Percentiles rank a stretch among this genome's conserved stretches.
Evolutionary conservation across 2,113 vertebrate genomes (phyloP).

Genomic region (Bungarus multicinctus): DNA sequence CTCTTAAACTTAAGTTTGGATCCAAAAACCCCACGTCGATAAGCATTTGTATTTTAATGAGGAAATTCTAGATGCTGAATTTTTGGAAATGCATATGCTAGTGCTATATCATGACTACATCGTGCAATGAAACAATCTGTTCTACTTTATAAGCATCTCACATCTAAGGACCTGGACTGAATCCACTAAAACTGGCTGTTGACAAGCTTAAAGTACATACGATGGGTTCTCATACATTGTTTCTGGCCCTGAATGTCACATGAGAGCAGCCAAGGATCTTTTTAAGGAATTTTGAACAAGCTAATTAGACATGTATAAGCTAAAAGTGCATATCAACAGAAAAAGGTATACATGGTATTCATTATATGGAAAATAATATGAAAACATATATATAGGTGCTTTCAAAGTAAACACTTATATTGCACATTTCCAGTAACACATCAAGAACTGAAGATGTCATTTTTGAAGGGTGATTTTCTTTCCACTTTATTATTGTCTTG

Average conservation of each 20-base stretch:
- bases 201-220: neutral
- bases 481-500: slow-evolving; percentile 48
- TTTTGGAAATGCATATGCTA: neutral
- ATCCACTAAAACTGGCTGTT: neutral
- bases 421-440: slow-evolving; percentile 25
- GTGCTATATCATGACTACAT: neutral
- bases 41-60: neutral
- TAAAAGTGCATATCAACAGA: neutral
- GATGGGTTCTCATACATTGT: neutral
- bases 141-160: neutral
- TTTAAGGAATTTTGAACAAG: neutral
- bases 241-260: neutral
- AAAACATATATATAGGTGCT: slow-evolving; percentile 6
- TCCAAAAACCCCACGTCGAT: neutral
- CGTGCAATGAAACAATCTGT: neutral
- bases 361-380: slow-evolving; percentile 7
- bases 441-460: slow-evolving; percentile 36
- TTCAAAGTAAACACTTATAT: slow-evolving; percentile 38
- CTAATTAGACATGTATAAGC: neutral
- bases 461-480: slow-evolving; percentile 53
- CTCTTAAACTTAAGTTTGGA: neutral
- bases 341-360: neutral
- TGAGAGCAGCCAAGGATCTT: neutral
- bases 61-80: neutral
- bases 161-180: neutral